Evolutionary conservation across 2,113 vertebrate species (phyloP).

Genomic region (Melanocharis versteri): DNA sequence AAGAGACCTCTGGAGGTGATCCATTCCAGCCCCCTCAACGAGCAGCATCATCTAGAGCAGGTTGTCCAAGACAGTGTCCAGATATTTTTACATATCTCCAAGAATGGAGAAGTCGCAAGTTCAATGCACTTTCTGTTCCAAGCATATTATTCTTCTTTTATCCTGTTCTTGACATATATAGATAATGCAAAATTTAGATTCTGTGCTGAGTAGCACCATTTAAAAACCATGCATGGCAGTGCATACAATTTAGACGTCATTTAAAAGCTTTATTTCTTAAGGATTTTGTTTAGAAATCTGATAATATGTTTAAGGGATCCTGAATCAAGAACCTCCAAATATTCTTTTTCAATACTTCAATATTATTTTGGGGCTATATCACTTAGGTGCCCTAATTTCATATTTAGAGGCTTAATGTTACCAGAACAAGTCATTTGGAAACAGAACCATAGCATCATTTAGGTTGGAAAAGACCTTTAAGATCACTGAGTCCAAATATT

Average conservation of each 20-base stretch:
- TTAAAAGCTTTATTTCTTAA: neutral
- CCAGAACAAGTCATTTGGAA: neutral
- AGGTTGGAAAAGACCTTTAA: neutral
- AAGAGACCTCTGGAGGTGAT: neutral
- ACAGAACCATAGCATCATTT: neutral
- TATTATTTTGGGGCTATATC: neutral
- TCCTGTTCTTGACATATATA: neutral
- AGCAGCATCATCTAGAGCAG: neutral
- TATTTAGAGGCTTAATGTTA: neutral
- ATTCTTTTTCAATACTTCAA: neutral
- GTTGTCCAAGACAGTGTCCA: neutral
- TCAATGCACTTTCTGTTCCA: neutral
- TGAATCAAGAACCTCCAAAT: neutral
- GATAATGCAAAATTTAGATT: neutral
- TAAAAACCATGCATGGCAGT: neutral
- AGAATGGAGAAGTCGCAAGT: neutral
- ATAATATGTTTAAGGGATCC: neutral
- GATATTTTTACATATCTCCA: neutral
- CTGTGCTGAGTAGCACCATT: neutral
- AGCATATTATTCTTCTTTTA: neutral
- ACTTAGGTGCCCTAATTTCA: neutral
- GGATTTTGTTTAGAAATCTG: neutral
- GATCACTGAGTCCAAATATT: neutral
- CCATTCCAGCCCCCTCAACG: neutral
- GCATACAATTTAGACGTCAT: rapidly evolving